A percentile compares a stretch with the other conserved stretches of the same genome.
phyloP scores from a whole-genome alignment of 2,888 invertebrate species.

The Pyralis farinalis region DNA sequence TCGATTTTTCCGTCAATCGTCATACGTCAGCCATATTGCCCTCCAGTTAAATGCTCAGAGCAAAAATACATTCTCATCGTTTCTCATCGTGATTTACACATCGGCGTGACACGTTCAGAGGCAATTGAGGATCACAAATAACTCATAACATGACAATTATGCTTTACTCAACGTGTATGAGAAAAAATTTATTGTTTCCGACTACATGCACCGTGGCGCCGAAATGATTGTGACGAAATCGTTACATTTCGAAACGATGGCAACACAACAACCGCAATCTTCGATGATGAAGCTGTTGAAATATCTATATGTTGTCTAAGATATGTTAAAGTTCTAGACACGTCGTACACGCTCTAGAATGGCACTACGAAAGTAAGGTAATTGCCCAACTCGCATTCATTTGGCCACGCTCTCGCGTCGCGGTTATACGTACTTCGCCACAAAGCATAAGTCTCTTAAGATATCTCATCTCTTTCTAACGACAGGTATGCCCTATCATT shows the following conservation, averaged over 20 bases:
- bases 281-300: neutral
- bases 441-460: no score
- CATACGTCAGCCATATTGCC: neutral
- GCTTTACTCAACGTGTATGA: conserved; percentile 41
- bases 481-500: no score
- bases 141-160: conserved; percentile 65
- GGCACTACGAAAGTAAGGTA: no score
- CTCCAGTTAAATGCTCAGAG: neutral
- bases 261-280: neutral
- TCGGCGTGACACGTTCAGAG: conserved; percentile 32
- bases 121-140: conserved; percentile 49
- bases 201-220: conserved; percentile 36
- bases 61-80: conserved; percentile 6
- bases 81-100: conserved; percentile 37
- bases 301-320: neutral
- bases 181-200: conserved; percentile 67
- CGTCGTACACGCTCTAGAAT: no score
- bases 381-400: no score
- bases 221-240: conserved; percentile 16
- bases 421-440: no score
- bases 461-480: no score
- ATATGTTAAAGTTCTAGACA: no score
- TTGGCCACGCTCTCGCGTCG: no score
- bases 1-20: no score
- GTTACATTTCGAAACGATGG: conserved; percentile 6